Percentiles rank a stretch among this genome's conserved stretches.
Conservation (phyloP, 2,113 vertebrate species). For the Poicephalus gulielmi region DNA sequence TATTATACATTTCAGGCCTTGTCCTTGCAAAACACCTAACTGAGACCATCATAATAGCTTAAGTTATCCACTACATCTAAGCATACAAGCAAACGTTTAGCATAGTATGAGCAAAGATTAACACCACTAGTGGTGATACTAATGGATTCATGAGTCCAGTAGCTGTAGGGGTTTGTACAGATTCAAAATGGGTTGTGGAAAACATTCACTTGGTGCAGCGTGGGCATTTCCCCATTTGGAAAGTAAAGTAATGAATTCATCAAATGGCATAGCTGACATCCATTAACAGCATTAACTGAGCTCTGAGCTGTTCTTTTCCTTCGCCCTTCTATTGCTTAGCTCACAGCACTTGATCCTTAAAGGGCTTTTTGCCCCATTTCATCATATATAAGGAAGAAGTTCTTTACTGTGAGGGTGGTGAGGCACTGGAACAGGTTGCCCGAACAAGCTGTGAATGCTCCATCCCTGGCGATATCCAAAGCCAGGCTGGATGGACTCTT, state of each 20-base stretch:
- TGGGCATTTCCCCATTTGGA: background rate
- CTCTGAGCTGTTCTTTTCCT: background rate
- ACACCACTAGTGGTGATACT: background rate
- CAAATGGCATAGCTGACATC: background rate
- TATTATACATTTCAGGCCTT: background rate
- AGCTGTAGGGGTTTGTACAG: background rate
- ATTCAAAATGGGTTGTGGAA: background rate
- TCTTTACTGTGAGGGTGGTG: background rate
- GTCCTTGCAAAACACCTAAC: background rate
- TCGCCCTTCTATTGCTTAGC: background rate
- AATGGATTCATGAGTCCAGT: background rate
- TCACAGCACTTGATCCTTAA: background rate
- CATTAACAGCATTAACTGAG: background rate
- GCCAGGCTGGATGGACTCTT: background rate
- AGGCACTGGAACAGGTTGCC: background rate
- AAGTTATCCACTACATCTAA: background rate
- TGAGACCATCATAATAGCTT: background rate
- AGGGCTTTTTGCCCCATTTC: background rate
- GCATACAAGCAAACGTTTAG: background rate
- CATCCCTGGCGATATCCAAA: background rate
- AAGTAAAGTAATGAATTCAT: background rate
- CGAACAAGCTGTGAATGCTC: background rate
- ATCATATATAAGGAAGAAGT: background rate
- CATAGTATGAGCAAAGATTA: background rate
- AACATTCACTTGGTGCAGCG: background rate